Percentiles rank a stretch among this genome's conserved stretches.
phyloP scores from a whole-genome alignment of 2,113 vertebrate species.

The Uria lomvia region DNA sequence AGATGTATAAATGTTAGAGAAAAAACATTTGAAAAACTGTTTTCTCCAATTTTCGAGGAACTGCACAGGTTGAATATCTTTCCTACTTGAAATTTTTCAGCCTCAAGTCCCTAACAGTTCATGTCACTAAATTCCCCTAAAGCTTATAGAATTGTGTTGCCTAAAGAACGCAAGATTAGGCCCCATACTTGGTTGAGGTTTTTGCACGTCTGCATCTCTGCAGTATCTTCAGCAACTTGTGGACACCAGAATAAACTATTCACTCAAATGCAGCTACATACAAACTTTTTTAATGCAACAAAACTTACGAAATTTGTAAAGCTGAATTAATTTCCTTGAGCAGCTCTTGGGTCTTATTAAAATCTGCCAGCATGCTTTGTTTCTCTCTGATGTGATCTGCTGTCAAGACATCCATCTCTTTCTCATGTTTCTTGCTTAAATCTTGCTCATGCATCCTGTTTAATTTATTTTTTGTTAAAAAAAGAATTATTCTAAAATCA shows the following conservation, averaged over 20 bases:
- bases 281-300: conserved; percentile 51
- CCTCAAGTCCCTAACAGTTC: not conserved
- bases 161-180: not conserved
- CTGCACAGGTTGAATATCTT: not conserved
- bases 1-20: not conserved
- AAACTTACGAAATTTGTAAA: conserved; percentile 95
- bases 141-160: not conserved
- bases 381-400: conserved; percentile 91
- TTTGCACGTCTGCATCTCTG: not conserved
- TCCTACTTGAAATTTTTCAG: not conserved
- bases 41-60: not conserved
- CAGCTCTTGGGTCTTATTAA: conserved; percentile 98
- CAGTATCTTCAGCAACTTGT: not conserved
- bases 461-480: conserved; percentile 79
- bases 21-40: not conserved
- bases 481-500: conserved; percentile 72
- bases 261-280: conserved; percentile 43
- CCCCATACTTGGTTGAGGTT: not conserved
- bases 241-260: conserved; percentile 23
- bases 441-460: conserved; percentile 96
- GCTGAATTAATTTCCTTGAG: conserved; percentile 99
- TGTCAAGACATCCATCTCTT: conserved; percentile 88
- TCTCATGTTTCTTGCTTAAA: conserved; percentile 93
- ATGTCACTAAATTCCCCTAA: not conserved
- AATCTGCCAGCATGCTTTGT: conserved; percentile 96